Percentiles rank a stretch among this genome's conserved stretches.
phyloP scores from a whole-genome alignment of 2,113 vertebrate species.

The Scortum barcoo region DNA sequence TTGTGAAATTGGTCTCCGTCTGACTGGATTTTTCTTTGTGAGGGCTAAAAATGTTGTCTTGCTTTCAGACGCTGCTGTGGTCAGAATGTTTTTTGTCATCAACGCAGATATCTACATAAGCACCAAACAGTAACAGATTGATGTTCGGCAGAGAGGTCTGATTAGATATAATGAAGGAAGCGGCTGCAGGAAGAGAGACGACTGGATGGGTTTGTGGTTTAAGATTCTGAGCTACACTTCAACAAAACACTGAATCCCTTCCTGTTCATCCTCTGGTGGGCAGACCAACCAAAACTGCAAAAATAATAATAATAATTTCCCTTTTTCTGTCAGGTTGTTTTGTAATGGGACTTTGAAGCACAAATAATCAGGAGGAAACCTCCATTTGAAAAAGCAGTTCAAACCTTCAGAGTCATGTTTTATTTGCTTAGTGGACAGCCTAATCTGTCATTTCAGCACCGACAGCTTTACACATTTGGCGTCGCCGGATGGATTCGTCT shows the following conservation, averaged over 20 bases:
- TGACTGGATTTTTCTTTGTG: constrained; percentile 24
- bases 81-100: constrained; percentile 10
- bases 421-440: constrained; percentile 41
- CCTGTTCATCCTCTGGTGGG: not conserved
- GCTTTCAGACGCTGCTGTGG: not conserved
- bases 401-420: constrained; percentile 39
- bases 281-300: not conserved
- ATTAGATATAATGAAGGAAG: constrained; percentile 19
- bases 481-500: constrained; percentile 29
- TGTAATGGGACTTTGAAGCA: constrained; percentile 30
- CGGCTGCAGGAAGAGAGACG: not conserved
- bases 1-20: constrained; percentile 45
- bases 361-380: constrained; percentile 2
- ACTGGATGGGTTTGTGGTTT: not conserved
- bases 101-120: not conserved
- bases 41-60: constrained; percentile 23
- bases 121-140: not conserved
- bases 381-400: constrained; percentile 22
- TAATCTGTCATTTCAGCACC: constrained; percentile 56
- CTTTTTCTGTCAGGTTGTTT: constrained; percentile 25
- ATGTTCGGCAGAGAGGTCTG: not conserved
- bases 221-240: constrained; percentile 16
- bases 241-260: not conserved
- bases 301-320: constrained; percentile 27
- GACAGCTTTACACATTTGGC: constrained; percentile 59